Conservation (phyloP, 2,113 vertebrate species). For the Ranitomeya variabilis region DNA sequence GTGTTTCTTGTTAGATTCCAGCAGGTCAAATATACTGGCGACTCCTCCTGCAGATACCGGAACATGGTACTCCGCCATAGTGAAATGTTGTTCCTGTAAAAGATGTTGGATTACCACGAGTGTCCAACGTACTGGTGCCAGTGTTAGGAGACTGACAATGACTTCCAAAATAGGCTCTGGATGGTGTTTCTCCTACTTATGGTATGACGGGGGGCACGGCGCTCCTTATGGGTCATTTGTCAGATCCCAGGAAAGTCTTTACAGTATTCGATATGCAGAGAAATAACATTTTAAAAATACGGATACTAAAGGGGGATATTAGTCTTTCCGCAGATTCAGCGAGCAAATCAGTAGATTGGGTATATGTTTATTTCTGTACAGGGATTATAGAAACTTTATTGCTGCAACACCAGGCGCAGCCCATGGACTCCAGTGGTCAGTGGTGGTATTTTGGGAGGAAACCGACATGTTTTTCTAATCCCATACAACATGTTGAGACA, state of each 20-base stretch:
- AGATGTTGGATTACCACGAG: not conserved
- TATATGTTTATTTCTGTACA: too few species aligned
- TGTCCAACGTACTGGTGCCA: not conserved
- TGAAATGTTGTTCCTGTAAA: conserved; percentile 85
- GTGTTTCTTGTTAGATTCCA: conserved; percentile 84
- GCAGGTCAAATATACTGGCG: conserved; percentile 89
- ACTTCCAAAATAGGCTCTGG: not conserved
- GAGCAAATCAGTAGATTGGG: too few species aligned
- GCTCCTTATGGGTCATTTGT: not conserved
- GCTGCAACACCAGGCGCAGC: too few species aligned
- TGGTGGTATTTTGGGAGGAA: too few species aligned
- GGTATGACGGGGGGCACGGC: not conserved
- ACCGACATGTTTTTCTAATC: too few species aligned
- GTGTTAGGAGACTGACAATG: not conserved
- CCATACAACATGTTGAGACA: too few species aligned
- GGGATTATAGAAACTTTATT: too few species aligned
- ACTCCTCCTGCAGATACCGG: conserved; percentile 89
- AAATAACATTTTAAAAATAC: not conserved
- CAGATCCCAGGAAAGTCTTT: not conserved
- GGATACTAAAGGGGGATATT: not conserved
- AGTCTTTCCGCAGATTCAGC: not conserved
- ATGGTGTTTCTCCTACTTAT: not conserved
- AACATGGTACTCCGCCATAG: conserved; percentile 88
- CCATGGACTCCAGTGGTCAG: too few species aligned
- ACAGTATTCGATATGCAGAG: not conserved